A percentile compares a stretch with the other conserved stretches of the same genome.
These are phyloP conservation scores for Tetramorium parvispinum DNA, from an alignment of 1,140 invertebrate genomes.

Conservation along the genomic window DNA sequence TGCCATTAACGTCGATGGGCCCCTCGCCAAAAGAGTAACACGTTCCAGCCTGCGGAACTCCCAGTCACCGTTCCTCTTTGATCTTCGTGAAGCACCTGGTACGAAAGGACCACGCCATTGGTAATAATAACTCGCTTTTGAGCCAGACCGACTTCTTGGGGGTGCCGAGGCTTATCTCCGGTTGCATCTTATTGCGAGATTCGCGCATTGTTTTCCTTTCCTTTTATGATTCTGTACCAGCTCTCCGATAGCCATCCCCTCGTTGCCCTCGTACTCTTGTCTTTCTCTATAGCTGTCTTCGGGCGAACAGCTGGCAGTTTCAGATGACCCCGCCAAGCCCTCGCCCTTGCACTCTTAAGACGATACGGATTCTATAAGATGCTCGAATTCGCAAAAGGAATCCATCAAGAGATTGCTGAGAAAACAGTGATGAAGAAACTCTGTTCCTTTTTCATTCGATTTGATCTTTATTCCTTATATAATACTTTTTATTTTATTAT, in stretches of 20 bases:
- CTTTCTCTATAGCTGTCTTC: conserved; percentile 7
- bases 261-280: neutral
- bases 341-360: conserved; percentile 30
- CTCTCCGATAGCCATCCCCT: conserved; percentile 20
- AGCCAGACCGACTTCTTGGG: conserved; percentile 70
- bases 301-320: conserved; percentile 63
- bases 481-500: neutral
- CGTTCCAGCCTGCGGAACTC: conserved; percentile 54
- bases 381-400: conserved; percentile 57
- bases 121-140: conserved; percentile 80
- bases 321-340: conserved; percentile 34
- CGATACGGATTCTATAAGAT: conserved; percentile 30
- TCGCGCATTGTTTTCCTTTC: conserved; percentile 78
- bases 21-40: conserved; percentile 63
- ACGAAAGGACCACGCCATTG: conserved; percentile 72
- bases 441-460: neutral
- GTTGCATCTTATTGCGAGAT: conserved; percentile 79
- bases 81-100: conserved; percentile 75
- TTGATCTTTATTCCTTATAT: neutral
- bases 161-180: conserved; percentile 77
- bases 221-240: conserved; percentile 62
- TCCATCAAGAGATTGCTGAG: neutral
- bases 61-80: conserved; percentile 58
- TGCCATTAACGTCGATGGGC: conserved; percentile 29
- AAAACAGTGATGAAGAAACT: conserved; percentile 16